phyloP scores from a whole-genome alignment of 1,140 invertebrate species.

The Linepithema humile region DNA sequence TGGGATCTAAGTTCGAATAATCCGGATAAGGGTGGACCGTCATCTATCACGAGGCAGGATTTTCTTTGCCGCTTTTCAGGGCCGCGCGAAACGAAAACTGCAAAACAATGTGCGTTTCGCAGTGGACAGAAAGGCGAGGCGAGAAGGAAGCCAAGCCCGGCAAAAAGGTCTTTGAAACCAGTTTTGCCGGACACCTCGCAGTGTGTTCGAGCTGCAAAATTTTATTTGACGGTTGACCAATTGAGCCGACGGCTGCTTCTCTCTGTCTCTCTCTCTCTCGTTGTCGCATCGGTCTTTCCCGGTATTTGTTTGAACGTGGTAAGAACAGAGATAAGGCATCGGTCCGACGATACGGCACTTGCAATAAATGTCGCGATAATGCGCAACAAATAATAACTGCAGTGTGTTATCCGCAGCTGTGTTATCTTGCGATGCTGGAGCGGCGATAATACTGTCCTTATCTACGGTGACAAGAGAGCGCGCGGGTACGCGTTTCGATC shows the following conservation, averaged over 20 bases:
- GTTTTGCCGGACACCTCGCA: conserved; percentile 55
- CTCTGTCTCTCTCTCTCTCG: not conserved
- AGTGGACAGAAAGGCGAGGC: not conserved
- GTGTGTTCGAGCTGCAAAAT: conserved; percentile 31
- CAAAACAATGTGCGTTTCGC: not conserved
- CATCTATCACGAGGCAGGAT: not conserved
- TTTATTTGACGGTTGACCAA: conserved; percentile 63
- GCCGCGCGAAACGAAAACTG: not conserved
- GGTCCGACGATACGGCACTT: not conserved
- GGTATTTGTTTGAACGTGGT: conserved; percentile 28
- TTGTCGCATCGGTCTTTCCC: not conserved
- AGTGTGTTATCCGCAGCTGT: not conserved
- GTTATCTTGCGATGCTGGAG: conserved; percentile 8
- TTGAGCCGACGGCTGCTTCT: conserved; percentile 20
- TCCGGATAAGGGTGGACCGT: not conserved
- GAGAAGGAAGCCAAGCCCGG: conserved; percentile 38
- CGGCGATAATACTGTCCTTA: conserved; percentile 6
- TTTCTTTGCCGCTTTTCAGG: conserved; percentile 14
- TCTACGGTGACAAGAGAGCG: not conserved
- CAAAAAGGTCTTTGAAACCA: conserved; percentile 66
- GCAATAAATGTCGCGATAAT: conserved; percentile 14
- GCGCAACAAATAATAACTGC: not conserved
- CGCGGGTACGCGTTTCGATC: conserved; percentile 9
- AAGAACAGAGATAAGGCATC: conserved; percentile 21
- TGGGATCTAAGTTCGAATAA: not conserved